Percentiles rank a stretch among this genome's conserved stretches.
phyloP scores from a whole-genome alignment of 2,113 vertebrate species.

The Spheniscus mendiculus region DNA sequence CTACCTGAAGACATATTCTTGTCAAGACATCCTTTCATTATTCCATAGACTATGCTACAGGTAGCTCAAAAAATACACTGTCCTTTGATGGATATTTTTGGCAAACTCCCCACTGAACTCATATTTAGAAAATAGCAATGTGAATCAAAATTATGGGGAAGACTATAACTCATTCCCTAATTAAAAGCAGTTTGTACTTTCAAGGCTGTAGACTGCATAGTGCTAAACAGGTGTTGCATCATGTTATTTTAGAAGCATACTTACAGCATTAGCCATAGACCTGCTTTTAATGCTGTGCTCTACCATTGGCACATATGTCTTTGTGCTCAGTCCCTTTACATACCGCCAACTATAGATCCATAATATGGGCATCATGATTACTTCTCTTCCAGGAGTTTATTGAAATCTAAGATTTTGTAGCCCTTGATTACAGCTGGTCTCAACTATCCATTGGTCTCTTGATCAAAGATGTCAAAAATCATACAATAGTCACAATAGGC shows the following conservation, averaged over 20 bases:
- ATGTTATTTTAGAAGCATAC: not conserved
- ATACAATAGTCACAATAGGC: not conserved
- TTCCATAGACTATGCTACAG: not conserved
- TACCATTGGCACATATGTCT: not conserved
- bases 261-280: not conserved
- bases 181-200: not conserved
- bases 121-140: not conserved
- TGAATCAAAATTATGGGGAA: not conserved
- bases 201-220: not conserved
- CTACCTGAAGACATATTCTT: not conserved
- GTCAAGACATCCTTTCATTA: not conserved
- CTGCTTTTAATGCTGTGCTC: not conserved
- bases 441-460: not conserved
- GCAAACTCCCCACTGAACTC: not conserved
- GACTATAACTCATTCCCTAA: not conserved
- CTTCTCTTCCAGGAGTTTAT: not conserved
- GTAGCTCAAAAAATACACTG: not conserved
- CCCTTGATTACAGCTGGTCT: not conserved
- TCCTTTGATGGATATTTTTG: not conserved
- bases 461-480: not conserved
- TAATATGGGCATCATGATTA: not conserved
- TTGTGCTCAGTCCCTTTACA: not conserved
- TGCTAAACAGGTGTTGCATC: not conserved
- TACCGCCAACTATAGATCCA: not conserved
- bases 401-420: not conserved